These are phyloP conservation scores for Cataglyphis hispanica DNA, from an alignment of 1,140 invertebrate species.

Conservation along the genomic window DNA sequence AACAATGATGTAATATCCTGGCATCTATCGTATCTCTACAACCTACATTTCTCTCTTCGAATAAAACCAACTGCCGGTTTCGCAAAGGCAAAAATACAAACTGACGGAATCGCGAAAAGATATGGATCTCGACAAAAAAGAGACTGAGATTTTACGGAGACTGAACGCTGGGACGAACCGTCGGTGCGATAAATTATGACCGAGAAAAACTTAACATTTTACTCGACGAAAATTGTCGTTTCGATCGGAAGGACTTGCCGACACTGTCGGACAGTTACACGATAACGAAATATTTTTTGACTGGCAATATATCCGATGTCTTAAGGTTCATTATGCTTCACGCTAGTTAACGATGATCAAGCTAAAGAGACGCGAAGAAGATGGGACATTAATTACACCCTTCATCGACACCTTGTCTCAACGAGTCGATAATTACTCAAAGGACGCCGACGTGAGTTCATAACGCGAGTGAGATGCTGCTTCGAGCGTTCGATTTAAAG, in stretches of 20 bases:
- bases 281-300: constrained; percentile 19
- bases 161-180: constrained; percentile 42
- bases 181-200: constrained; percentile 64
- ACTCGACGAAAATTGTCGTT: constrained; percentile 32
- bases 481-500: constrained; percentile 50
- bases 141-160: constrained; percentile 59
- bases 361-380: constrained; percentile 33
- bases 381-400: constrained; percentile 59
- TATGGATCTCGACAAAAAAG: constrained; percentile 45
- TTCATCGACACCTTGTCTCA: constrained; percentile 45
- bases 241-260: constrained; percentile 38
- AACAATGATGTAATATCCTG: constrained; percentile 58
- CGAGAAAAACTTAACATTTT: constrained; percentile 41
- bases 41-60: constrained; percentile 28
- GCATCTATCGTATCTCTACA: constrained; percentile 47
- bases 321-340: constrained; percentile 36
- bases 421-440: constrained; percentile 65
- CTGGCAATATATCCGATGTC: constrained; percentile 22
- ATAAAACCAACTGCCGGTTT: constrained; percentile 24
- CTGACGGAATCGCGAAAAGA: constrained; percentile 52
- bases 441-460: constrained; percentile 54
- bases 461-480: constrained; percentile 18
- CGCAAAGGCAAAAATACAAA: constrained; percentile 43
- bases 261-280: background rate
- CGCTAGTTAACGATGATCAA: constrained; percentile 43